phyloP scores from a whole-genome alignment of 2,113 vertebrate genomes.

The Ibidorhyncha struthersii region DNA sequence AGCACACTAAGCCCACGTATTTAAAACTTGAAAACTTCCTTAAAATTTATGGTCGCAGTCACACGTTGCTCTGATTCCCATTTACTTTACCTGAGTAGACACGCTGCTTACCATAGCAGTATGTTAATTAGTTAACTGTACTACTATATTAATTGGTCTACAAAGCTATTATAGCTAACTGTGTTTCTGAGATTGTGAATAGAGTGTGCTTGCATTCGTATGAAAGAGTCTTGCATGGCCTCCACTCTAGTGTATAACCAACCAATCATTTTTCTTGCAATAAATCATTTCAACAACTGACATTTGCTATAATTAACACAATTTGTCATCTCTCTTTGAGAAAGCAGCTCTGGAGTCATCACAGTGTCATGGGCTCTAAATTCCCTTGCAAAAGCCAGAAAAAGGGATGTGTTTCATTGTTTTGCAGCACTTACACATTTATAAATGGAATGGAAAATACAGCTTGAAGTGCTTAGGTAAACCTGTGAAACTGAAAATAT shows the following conservation, averaged over 20 bases:
- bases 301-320: slow-evolving; percentile 51
- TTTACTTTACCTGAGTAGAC: neutral
- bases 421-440: neutral
- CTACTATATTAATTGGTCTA: neutral
- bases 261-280: neutral
- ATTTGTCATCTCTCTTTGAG: slow-evolving; percentile 23
- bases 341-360: neutral
- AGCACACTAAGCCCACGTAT: neutral
- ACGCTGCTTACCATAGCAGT: neutral
- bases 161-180: neutral
- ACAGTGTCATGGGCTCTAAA: neutral
- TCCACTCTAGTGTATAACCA: neutral
- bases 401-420: neutral
- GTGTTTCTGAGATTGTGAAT: neutral
- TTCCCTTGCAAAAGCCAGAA: neutral
- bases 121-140: neutral
- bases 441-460: neutral
- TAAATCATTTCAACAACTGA: slow-evolving; percentile 50
- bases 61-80: neutral
- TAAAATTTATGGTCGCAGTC: neutral
- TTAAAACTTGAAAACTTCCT: neutral
- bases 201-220: neutral
- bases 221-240: neutral
- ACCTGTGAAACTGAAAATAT: neutral
- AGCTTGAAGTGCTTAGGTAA: neutral